Conservation (phyloP, 2,797 vertebrate species). For the Lates japonicus region DNA sequence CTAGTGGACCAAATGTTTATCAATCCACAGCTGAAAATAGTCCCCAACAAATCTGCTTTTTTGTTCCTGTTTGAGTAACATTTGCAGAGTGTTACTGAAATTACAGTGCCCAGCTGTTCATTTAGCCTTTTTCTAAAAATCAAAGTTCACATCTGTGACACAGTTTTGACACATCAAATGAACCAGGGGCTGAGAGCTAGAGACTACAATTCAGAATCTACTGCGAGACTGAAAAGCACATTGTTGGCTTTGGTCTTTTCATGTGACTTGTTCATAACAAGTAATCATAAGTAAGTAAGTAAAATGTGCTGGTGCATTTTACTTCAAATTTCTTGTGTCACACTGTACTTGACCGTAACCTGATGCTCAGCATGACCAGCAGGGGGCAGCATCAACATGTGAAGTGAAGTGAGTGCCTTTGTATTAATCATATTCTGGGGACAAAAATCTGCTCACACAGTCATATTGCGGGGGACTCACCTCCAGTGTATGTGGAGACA, state of each 20-base stretch:
- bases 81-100: not conserved
- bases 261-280: not conserved
- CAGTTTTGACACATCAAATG: not conserved
- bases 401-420: not conserved
- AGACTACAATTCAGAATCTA: not conserved
- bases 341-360: not conserved
- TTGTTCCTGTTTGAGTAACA: not conserved
- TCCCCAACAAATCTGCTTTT: too few relatives aligned
- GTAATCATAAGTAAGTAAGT: not conserved
- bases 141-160: not conserved
- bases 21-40: too few relatives aligned
- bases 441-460: not conserved
- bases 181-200: not conserved
- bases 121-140: not conserved
- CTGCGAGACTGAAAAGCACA: not conserved
- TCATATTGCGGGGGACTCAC: not conserved
- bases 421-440: not conserved
- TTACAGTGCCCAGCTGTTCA: not conserved
- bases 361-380: constrained; percentile 56
- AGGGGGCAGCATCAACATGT: constrained; percentile 69
- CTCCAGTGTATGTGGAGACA: not conserved
- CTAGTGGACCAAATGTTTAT: too few relatives aligned
- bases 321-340: not conserved
- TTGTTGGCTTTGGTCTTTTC: not conserved
- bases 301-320: not conserved